phyloP scores from a whole-genome alignment of 2,797 vertebrate genomes.

The Acrocephalus scirpaceus region DNA sequence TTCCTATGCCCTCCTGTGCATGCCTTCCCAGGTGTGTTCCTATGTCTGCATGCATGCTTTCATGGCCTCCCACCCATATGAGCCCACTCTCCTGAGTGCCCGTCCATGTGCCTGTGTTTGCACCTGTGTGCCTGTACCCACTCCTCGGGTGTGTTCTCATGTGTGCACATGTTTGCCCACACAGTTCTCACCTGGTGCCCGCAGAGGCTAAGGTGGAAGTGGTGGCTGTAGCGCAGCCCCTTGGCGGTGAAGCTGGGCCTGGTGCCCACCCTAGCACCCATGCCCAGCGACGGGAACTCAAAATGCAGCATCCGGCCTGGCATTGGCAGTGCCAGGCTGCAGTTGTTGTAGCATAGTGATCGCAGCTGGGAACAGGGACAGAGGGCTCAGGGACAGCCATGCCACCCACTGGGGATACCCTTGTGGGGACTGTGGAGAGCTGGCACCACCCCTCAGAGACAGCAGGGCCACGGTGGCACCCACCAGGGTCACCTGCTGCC shows the following conservation, averaged over 20 bases:
- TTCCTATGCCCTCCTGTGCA: not conserved
- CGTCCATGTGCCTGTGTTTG: too few species aligned
- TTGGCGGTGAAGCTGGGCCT: slow-evolving; percentile 89
- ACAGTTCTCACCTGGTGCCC: slow-evolving; percentile 81
- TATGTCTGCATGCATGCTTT: not conserved
- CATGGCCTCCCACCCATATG: not conserved
- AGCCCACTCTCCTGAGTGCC: not conserved
- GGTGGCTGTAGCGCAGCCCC: slow-evolving; percentile 89
- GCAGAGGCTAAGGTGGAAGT: slow-evolving; percentile 88
- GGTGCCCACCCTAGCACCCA: slow-evolving; percentile 75
- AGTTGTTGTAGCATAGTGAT: slow-evolving; percentile 89
- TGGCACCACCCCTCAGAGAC: not conserved
- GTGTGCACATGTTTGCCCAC: not conserved
- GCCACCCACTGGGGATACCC: not conserved
- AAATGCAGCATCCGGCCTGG: slow-evolving; percentile 74
- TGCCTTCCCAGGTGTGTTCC: too few species aligned
- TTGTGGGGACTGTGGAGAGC: not conserved
- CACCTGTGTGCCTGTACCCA: not conserved
- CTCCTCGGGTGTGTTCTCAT: rapidly evolving
- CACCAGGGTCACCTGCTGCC: not conserved
- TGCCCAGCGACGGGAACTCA: slow-evolving; percentile 83
- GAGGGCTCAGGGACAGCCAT: not conserved
- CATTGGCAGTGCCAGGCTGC: slow-evolving; percentile 68
- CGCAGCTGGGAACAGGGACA: slow-evolving; percentile 73
- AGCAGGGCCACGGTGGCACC: not conserved